Conservation (phyloP, 2,113 vertebrate genomes). For the Siphamia tubifer region DNA sequence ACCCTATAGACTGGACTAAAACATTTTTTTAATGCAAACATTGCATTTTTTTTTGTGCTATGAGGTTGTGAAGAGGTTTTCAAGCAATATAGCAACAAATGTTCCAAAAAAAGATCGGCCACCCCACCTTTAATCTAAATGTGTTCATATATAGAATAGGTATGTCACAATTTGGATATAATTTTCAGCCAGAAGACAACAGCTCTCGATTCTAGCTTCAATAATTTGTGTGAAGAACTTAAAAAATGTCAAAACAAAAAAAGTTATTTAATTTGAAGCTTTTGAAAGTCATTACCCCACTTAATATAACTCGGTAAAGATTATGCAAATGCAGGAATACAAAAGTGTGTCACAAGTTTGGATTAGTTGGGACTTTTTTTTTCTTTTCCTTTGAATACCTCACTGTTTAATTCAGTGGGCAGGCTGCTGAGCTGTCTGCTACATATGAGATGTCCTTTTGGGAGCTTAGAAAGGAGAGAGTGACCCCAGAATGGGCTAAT, state of each 20-base stretch:
- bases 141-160: neutral
- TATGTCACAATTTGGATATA: constrained; percentile 4
- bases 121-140: neutral
- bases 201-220: neutral
- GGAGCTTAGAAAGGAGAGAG: constrained; percentile 14
- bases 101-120: no score
- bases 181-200: neutral
- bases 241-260: neutral
- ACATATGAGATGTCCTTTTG: constrained; percentile 49
- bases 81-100: no score
- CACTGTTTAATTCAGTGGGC: neutral
- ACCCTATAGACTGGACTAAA: no score
- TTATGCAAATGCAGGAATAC: neutral
- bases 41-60: no score
- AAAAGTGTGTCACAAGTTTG: neutral
- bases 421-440: constrained; percentile 23
- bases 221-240: neutral
- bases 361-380: constrained; percentile 8
- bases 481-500: constrained; percentile 39
- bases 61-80: no score
- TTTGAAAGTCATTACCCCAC: neutral
- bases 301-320: neutral
- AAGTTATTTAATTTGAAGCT: neutral
- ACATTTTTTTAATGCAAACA: no score
- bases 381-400: neutral